Evolutionary conservation across 1,140 invertebrate genomes (phyloP), one percentile per base, ranked within the genome.

Genomic region (Lepidurus packardi): DNA sequence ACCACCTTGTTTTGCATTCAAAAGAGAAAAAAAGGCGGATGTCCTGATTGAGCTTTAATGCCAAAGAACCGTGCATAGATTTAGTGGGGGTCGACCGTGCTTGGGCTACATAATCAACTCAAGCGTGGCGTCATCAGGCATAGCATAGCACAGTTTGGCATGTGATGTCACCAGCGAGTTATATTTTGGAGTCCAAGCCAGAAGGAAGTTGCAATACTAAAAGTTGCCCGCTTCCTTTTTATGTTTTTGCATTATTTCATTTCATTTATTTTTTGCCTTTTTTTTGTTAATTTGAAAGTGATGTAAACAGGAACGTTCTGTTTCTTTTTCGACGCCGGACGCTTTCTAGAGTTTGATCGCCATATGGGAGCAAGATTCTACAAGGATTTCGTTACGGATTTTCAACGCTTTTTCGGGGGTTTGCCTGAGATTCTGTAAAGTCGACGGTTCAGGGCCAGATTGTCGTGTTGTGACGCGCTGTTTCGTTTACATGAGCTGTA

Each of bases 401-500:
- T 34, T 34, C 34, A 34, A 34, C 34, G 34, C 34, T 34, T 34
- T 34, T 65, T 21, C 0, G 16, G 53, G 53, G 53, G 53, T 1
- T 47, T 65, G 53, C 53, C 53, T 34, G 21, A 65, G 53, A 65
- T 65, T 65, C 53, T 21, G 16, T 5, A 65, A 65, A 16, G 53
- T 65, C 16, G 53, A 65, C 53, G 6, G 53, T 65, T 13, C 21
- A 21, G 53, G 53, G 53, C 53, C 53, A 65, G 16, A 21, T 13
- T n/a, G 53, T 65, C 53, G 53, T 65, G 53, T 65, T 65, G 53
- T 65, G 53, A 65, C 53, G 53, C 53, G 53, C 16, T 65, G 53
- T 65, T 65, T 65, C 53, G 53, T 65, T 65, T 65, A 65, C 53
- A 65, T n/a, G 53, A 65, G 53, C 53, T 65, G 53, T 65, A 65